These are phyloP conservation scores for Sebastes minor DNA, from an alignment of 2,797 vertebrate genomes.

Conservation along the genomic window DNA sequence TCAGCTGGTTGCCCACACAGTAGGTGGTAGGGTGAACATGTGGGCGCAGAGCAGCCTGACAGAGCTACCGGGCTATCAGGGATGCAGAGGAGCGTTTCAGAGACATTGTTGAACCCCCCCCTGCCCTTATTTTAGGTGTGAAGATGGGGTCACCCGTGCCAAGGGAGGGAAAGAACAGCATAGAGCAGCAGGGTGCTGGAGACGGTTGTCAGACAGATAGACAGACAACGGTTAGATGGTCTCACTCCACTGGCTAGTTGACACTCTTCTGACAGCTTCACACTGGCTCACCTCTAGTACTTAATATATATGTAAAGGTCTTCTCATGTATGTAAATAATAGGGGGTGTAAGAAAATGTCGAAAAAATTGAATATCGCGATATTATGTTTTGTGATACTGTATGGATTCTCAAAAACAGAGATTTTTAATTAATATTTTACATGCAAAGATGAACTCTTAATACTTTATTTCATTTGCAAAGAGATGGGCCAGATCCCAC, in stretches of 20 bases:
- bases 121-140: slow-evolving; percentile 59
- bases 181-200: slow-evolving; percentile 75
- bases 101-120: slow-evolving; percentile 43
- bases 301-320: not conserved
- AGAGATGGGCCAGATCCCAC: accelerated
- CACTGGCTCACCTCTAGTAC: not conserved
- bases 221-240: slow-evolving; percentile 33
- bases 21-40: slow-evolving; percentile 63
- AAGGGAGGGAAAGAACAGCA: slow-evolving; percentile 54
- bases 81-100: slow-evolving; percentile 31
- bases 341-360: too few relatives aligned
- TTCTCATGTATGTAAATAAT: not conserved
- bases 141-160: slow-evolving; percentile 67
- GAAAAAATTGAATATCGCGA: too few relatives aligned
- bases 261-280: slow-evolving; percentile 22
- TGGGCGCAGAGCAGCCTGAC: slow-evolving; percentile 32
- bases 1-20: slow-evolving; percentile 62
- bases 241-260: slow-evolving; percentile 37
- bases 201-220: slow-evolving; percentile 60
- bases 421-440: too few relatives aligned
- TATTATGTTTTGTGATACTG: too few relatives aligned
- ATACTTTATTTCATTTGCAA: too few relatives aligned
- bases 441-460: too few relatives aligned
- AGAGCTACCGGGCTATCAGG: slow-evolving; percentile 35
- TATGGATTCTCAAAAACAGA: too few relatives aligned